phyloP scores from a whole-genome alignment of 2,113 vertebrate species.

The Albula goreensis region DNA sequence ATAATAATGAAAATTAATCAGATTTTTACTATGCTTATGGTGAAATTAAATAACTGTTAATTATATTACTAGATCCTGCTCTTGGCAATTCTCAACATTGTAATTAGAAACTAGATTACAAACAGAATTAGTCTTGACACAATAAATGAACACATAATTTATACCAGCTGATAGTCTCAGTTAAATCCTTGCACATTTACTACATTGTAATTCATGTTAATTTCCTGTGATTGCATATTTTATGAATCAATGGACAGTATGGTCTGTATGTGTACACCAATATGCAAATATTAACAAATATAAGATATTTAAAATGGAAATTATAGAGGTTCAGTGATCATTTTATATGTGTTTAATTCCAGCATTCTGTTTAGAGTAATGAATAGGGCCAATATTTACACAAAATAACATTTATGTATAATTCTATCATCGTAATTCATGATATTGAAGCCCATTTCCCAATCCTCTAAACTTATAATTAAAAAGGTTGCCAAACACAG shows the following conservation, averaged over 20 bases:
- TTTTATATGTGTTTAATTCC: neutral
- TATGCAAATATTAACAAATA: neutral
- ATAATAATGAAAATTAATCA: too few relatives aligned
- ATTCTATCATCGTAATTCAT: neutral
- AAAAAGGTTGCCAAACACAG: neutral
- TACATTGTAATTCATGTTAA: slow-evolving; percentile 14
- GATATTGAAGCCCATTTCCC: neutral
- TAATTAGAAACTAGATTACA: slow-evolving; percentile 36
- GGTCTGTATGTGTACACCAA: slow-evolving; percentile 7
- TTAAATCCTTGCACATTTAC: slow-evolving; percentile 19
- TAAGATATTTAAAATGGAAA: slow-evolving; percentile 9
- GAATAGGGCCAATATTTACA: neutral
- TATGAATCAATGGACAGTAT: slow-evolving; percentile 19
- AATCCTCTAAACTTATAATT: neutral
- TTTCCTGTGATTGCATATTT: slow-evolving; percentile 23
- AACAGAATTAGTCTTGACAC: slow-evolving; percentile 39
- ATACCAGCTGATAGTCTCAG: slow-evolving; percentile 23
- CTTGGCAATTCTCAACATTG: slow-evolving; percentile 23
- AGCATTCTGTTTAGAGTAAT: neutral
- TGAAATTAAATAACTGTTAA: too few relatives aligned
- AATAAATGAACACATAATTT: slow-evolving; percentile 3
- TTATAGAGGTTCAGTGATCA: neutral
- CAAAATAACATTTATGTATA: neutral
- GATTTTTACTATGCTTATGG: too few relatives aligned
- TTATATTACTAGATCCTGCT: neutral